Conservation (phyloP, 1,140 invertebrate genomes). For the Radopholus similis region DNA sequence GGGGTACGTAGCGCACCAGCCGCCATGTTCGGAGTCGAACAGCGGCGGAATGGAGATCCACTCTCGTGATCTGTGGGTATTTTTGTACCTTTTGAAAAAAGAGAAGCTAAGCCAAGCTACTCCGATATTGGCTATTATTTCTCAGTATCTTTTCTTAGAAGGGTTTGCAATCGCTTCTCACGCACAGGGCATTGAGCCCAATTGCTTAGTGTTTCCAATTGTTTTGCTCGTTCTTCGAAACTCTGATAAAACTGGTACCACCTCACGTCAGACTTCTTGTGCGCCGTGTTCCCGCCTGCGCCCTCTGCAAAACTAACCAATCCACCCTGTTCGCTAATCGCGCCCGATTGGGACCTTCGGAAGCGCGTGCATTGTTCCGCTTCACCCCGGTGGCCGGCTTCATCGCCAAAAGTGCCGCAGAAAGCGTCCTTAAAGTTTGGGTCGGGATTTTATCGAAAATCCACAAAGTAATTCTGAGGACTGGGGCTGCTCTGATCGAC, state of each 20-base stretch:
- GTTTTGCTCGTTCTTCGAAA: too few relatives aligned
- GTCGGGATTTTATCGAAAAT: neutral
- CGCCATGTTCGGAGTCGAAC: constrained; percentile 44
- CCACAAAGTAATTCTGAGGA: too few relatives aligned
- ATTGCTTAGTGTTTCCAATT: too few relatives aligned
- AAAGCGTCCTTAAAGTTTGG: constrained; percentile 21
- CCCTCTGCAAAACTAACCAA: constrained; percentile 21
- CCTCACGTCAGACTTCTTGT: constrained; percentile 60
- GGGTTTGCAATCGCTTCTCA: too few relatives aligned
- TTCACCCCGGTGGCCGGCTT: constrained; percentile 47
- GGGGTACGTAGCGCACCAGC: constrained; percentile 60
- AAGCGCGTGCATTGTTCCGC: constrained; percentile 52
- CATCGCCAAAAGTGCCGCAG: constrained; percentile 49
- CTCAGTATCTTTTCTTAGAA: too few relatives aligned
- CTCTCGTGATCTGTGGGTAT: too few relatives aligned
- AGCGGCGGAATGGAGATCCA: constrained; percentile 57
- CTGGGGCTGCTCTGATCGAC: too few relatives aligned
- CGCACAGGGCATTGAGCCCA: too few relatives aligned
- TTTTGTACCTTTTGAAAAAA: too few relatives aligned
- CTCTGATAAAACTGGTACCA: too few relatives aligned
- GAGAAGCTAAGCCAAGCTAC: too few relatives aligned
- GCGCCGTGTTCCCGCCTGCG: constrained; percentile 59
- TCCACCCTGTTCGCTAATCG: neutral
- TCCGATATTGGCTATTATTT: too few relatives aligned
- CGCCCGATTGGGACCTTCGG: constrained; percentile 32